These are phyloP conservation scores for Uromys caudimaculatus DNA, from an alignment of 2,797 vertebrate species.

Conservation along the genomic window DNA sequence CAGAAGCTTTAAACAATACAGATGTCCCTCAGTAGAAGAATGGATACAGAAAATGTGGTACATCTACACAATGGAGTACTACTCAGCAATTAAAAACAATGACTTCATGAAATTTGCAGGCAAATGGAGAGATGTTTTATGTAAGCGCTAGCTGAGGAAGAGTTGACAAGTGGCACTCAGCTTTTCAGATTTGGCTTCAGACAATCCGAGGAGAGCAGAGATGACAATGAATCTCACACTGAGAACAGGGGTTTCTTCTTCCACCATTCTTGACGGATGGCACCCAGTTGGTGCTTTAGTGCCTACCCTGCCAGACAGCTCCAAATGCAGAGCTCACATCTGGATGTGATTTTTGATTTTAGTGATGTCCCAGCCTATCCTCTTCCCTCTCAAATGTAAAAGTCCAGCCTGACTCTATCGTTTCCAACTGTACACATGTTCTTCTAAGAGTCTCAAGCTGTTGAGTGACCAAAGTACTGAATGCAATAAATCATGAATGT, in stretches of 20 bases:
- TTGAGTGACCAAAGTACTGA: neutral
- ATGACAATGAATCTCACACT: neutral
- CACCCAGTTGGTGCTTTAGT: neutral
- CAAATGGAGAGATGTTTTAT: no score
- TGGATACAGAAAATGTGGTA: no score
- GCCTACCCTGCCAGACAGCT: neutral
- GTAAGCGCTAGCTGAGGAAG: neutral
- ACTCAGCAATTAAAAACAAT: no score
- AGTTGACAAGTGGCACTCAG: neutral
- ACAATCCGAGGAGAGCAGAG: neutral
- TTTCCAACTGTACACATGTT: neutral
- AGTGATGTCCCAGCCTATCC: neutral
- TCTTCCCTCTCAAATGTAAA: constrained; percentile 3
- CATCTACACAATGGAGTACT: no score
- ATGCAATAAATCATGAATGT: neutral
- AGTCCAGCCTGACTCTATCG: neutral
- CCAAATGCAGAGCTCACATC: constrained; percentile 30
- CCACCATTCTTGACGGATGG: neutral
- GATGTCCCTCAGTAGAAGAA: no score
- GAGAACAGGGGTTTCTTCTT: neutral
- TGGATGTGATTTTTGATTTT: neutral
- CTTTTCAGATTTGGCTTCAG: neutral
- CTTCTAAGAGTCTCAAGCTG: neutral
- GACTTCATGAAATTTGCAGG: no score
- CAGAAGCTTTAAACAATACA: no score